Percentiles rank a stretch among this genome's conserved stretches.
These are phyloP conservation scores for Patiria miniata DNA, from an alignment of 35 echinoderm and acorn worm genomes.

Conservation along the genomic window DNA sequence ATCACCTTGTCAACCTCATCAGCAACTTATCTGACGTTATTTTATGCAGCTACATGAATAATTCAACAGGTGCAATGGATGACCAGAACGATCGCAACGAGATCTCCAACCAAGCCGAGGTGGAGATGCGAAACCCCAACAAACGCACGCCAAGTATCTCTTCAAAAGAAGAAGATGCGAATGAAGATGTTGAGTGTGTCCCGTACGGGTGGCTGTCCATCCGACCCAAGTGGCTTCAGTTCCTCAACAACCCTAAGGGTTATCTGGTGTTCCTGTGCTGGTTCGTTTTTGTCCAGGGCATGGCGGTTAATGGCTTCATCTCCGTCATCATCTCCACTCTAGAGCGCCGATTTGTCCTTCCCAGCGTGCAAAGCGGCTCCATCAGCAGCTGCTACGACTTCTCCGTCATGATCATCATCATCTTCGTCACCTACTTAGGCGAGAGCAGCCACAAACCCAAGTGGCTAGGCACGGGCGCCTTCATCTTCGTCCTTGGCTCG, in stretches of 20 bases:
- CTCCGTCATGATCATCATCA: conserved; percentile 79
- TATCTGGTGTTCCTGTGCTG: conserved; percentile 83
- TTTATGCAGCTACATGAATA: too few species aligned
- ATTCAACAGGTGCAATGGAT: not conserved
- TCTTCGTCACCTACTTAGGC: conserved; percentile 92
- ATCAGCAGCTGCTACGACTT: conserved; percentile 96
- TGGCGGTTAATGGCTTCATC: conserved; percentile 89
- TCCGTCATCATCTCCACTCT: conserved; percentile 86
- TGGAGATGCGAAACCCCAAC: not conserved
- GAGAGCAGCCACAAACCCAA: conserved; percentile 87
- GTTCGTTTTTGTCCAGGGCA: conserved; percentile 82
- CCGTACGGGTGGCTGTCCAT: conserved; percentile 59
- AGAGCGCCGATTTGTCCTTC: conserved; percentile 76
- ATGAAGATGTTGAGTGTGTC: conserved; percentile 37
- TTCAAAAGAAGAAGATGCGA: not conserved
- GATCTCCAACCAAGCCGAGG: not conserved
- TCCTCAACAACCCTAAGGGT: conserved; percentile 79
- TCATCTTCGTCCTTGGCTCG: conserved; percentile 79
- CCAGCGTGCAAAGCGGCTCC: conserved; percentile 80
- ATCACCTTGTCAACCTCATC: too few species aligned
- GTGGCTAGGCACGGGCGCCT: conserved; percentile 75
- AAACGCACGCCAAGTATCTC: too few species aligned
- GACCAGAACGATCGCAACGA: not conserved
- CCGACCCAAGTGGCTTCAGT: conserved; percentile 54
- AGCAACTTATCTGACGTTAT: too few species aligned